phyloP scores from a whole-genome alignment of 1,140 invertebrate genomes.

The Apis florea region DNA sequence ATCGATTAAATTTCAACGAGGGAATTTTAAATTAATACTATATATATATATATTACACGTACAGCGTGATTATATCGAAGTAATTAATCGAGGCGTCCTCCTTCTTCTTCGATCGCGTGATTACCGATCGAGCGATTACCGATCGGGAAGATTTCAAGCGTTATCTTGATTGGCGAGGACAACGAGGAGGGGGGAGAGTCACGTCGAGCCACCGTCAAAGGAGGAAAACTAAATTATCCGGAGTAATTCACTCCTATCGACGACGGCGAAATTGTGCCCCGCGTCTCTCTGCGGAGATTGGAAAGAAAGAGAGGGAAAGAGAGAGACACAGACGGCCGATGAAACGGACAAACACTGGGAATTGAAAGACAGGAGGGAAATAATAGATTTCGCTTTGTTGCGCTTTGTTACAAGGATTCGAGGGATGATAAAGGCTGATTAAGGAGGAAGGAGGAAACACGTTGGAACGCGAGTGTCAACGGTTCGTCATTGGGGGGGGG shows the following conservation, averaged over 20 bases:
- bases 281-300: constrained; percentile 12
- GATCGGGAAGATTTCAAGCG: neutral
- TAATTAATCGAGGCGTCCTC: too few relatives aligned
- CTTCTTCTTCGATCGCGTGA: too few relatives aligned
- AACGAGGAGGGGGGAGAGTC: neutral
- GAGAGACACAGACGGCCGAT: constrained; percentile 9
- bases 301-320: neutral
- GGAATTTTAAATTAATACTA: too few relatives aligned
- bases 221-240: constrained; percentile 32
- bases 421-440: constrained; percentile 3
- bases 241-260: constrained; percentile 23
- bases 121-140: neutral
- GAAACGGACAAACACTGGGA: constrained; percentile 31
- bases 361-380: constrained; percentile 29
- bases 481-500: neutral
- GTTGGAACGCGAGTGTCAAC: neutral
- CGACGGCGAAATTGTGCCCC: constrained; percentile 18
- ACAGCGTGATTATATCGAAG: too few relatives aligned
- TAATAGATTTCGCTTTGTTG: constrained; percentile 36
- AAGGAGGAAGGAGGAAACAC: neutral
- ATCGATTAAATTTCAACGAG: too few relatives aligned
- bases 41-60: too few relatives aligned
- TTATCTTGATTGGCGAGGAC: neutral
- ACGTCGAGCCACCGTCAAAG: constrained; percentile 12
- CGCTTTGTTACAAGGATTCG: neutral